phyloP scores from a whole-genome alignment of 2,888 invertebrate species.

The Microctonus aethiopoides region DNA sequence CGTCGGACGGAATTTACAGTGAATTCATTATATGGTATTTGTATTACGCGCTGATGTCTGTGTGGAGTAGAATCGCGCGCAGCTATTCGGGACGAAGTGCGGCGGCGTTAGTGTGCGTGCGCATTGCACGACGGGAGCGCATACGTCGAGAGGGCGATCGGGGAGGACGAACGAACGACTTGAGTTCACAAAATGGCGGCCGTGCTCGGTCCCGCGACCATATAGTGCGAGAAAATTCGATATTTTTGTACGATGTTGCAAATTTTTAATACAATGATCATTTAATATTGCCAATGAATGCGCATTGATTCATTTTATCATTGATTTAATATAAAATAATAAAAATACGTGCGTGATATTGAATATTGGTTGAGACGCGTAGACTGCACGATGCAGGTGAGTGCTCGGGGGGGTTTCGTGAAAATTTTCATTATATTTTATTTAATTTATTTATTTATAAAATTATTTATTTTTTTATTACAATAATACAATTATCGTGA shows the following conservation, averaged over 20 bases:
- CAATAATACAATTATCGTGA: slow-evolving; percentile 31
- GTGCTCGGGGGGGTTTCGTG: slow-evolving; percentile 52
- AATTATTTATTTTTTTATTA: slow-evolving; percentile 42
- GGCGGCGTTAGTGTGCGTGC: slow-evolving; percentile 40
- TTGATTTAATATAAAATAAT: slow-evolving; percentile 44
- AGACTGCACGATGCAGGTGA: slow-evolving; percentile 66
- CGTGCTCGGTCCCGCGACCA: slow-evolving; percentile 59
- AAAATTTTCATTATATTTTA: not conserved
- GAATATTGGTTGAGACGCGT: slow-evolving; percentile 60
- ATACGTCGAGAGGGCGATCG: slow-evolving; percentile 41
- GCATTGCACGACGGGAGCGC: slow-evolving; percentile 58
- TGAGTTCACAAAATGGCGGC: slow-evolving; percentile 66
- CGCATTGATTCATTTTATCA: slow-evolving; percentile 40
- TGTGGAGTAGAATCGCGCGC: slow-evolving; percentile 6
- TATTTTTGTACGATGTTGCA: slow-evolving; percentile 59
- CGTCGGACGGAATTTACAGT: slow-evolving; percentile 27
- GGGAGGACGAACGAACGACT: slow-evolving; percentile 52
- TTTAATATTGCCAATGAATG: slow-evolving; percentile 49
- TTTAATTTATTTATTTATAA: slow-evolving; percentile 28
- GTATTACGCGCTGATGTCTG: slow-evolving; percentile 9
- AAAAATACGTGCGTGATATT: slow-evolving; percentile 44
- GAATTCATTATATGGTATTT: slow-evolving; percentile 35
- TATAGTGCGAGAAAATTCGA: slow-evolving; percentile 62
- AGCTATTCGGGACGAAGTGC: slow-evolving; percentile 11
- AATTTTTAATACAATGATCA: slow-evolving; percentile 44